Conservation (phyloP, 2,113 vertebrate genomes). For the Gadus chalcogrammus region DNA sequence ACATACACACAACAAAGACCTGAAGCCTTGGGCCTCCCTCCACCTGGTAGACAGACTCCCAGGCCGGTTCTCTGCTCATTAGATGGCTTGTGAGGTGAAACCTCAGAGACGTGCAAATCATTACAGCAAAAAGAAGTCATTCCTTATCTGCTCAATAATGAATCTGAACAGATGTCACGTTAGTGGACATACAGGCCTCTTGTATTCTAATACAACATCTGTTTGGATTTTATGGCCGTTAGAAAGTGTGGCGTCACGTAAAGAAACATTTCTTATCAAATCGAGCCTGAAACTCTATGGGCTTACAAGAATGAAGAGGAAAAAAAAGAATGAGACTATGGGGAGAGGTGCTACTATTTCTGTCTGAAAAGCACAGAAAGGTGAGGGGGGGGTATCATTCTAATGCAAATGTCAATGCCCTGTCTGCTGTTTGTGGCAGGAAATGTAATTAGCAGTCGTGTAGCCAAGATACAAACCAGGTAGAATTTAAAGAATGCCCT, state of each 20-base stretch:
- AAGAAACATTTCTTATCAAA: constrained; percentile 46
- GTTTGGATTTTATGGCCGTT: no score
- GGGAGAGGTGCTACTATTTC: constrained; percentile 44
- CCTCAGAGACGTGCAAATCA: neutral
- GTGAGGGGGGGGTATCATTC: constrained; percentile 56
- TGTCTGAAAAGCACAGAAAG: constrained; percentile 43
- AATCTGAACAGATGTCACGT: constrained; percentile 8
- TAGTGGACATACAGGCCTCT: neutral
- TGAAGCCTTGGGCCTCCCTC: constrained; percentile 3
- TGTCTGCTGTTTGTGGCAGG: constrained; percentile 76
- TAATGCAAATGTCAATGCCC: constrained; percentile 78
- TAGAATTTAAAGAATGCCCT: constrained; percentile 83
- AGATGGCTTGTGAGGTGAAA: constrained; percentile 17
- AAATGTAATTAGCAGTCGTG: constrained; percentile 81
- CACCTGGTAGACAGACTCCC: constrained; percentile 11
- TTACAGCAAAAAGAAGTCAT: constrained; percentile 4
- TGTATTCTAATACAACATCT: constrained; percentile 6
- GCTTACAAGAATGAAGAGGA: constrained; percentile 31
- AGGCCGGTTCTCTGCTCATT: constrained; percentile 8
- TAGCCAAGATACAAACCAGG: constrained; percentile 77
- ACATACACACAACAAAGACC: neutral
- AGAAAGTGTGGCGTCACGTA: neutral
- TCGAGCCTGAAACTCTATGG: constrained; percentile 24
- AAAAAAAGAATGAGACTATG: constrained; percentile 25
- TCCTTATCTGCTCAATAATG: neutral